Base-by-base conservation (phyloP, 2,113 vertebrate genomes). In the Scomber colias region DNA sequence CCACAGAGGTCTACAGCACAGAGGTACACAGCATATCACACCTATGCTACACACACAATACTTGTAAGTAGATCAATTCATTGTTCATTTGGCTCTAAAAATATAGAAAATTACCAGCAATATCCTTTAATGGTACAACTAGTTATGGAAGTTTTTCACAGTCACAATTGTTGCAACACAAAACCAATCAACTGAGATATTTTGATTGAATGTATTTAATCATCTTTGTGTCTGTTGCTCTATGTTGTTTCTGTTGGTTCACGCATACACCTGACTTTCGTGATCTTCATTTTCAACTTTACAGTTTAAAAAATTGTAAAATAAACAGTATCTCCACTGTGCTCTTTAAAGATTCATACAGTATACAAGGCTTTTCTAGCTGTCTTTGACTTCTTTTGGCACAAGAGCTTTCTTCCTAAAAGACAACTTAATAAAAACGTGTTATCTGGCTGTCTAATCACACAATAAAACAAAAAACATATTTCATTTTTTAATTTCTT, bases 401-500 rank as follows among this genome's bases (percentile, higher is more conserved):
- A n/a, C 27, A 17, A 35, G 40, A 21, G 5, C 14, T 15, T 40
- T 9, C 35, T 40, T 40, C 35, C 7, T 8, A 40, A 7, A 40
- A 40, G 35, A 40, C 8, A 2, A 35, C 7, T 35, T 35, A 3
- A 35, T 35, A 35, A 35, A 35, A 35, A 35, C 13, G 59, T 17
- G 54, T 30, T 5, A 35, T 17, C 21, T 54, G 0, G 0, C 44
- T 16, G 63, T 72, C 35, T 65, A 66, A 55, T 77, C 65, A 69
- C 70, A 77, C 51, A n/a, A 69, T 80, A 77, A 75, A 40, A 65
- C 59, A 57, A 11, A 46, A 81, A 48, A 71, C 71, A 50, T 65
- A 51, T 55, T 71, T 69, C 27, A 19, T 61, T 54, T 60, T 5
- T 55, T 57, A 51, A 59, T 73, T 75, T 70, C 64, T 77, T 57